Evolutionary conservation across 37 sponge, comb jelly and placozoan species (phyloP).

Genomic region (Ianthella basta): DNA sequence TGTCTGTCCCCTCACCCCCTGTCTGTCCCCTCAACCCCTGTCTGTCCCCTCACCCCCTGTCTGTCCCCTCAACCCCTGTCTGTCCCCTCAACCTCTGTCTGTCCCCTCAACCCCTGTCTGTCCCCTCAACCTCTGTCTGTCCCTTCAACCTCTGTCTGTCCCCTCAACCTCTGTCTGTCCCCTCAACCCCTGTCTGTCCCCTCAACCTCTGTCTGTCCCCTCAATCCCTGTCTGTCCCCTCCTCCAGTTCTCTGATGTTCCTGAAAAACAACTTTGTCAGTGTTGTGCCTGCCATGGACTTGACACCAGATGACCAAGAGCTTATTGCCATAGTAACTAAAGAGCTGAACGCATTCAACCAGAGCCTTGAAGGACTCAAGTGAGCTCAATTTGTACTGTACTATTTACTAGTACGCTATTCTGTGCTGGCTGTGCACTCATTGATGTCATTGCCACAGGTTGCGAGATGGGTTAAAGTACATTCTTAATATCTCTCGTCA

Average conservation of each 20-base stretch:
- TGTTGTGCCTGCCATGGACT: conserved; percentile 45
- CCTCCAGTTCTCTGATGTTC: conserved; percentile 60
- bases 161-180: no score
- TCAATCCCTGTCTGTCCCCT: neutral
- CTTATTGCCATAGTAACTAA: conserved; percentile 77
- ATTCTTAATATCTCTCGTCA: conserved; percentile 87
- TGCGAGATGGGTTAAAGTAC: conserved; percentile 87
- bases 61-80: no score
- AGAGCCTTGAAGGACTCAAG: conserved; percentile 74
- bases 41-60: no score
- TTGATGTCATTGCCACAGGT: conserved; percentile 22
- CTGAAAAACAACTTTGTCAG: conserved; percentile 73
- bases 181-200: no score
- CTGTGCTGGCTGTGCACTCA: neutral
- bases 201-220: no score
- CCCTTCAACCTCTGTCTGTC: no score
- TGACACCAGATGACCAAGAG: conserved; percentile 62
- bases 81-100: no score
- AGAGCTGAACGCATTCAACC: conserved; percentile 70
- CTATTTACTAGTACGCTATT: neutral
- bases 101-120: no score
- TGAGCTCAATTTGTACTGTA: neutral
- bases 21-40: no score
- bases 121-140: no score
- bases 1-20: no score